These are phyloP conservation scores for Sphenodon punctatus DNA, from an alignment of 2,797 vertebrate genomes.

Conservation along the genomic window DNA sequence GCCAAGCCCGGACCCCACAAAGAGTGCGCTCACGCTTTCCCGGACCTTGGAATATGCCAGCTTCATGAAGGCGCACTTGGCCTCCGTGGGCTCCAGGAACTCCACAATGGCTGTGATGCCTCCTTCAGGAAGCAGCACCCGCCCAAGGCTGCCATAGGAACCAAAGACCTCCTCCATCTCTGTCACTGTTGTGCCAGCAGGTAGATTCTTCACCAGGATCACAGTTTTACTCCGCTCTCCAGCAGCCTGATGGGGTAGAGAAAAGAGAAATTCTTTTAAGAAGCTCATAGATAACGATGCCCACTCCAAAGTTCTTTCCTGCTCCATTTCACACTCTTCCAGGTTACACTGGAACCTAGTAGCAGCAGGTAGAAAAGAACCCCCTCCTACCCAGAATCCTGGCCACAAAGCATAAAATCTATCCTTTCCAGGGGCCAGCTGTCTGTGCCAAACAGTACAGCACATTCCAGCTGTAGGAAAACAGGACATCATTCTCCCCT, in stretches of 20 bases:
- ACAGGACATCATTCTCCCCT: neutral
- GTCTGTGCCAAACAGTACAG: neutral
- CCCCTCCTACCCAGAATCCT: neutral
- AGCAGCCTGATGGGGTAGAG: constrained; percentile 75
- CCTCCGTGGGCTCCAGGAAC: constrained; percentile 91
- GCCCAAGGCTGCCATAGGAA: constrained; percentile 85
- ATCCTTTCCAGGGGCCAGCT: neutral
- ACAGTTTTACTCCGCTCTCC: constrained; percentile 87
- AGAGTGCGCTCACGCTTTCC: accelerated
- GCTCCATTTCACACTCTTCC: neutral
- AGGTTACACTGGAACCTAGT: neutral
- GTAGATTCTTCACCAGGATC: constrained; percentile 95
- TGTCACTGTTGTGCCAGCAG: constrained; percentile 69
- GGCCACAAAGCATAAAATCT: neutral
- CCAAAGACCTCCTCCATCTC: constrained; percentile 87
- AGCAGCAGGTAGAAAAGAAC: neutral
- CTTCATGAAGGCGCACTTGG: constrained; percentile 88
- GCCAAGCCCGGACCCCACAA: accelerated
- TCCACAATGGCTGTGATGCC: constrained; percentile 92
- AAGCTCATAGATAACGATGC: neutral
- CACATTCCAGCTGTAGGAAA: neutral
- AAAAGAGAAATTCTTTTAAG: accelerated
- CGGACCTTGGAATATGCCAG: constrained; percentile 93
- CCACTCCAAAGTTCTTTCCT: too few species aligned
- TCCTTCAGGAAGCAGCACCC: constrained; percentile 91